phyloP scores from a whole-genome alignment of 2,113 vertebrate genomes.

The Silurus asotus region DNA sequence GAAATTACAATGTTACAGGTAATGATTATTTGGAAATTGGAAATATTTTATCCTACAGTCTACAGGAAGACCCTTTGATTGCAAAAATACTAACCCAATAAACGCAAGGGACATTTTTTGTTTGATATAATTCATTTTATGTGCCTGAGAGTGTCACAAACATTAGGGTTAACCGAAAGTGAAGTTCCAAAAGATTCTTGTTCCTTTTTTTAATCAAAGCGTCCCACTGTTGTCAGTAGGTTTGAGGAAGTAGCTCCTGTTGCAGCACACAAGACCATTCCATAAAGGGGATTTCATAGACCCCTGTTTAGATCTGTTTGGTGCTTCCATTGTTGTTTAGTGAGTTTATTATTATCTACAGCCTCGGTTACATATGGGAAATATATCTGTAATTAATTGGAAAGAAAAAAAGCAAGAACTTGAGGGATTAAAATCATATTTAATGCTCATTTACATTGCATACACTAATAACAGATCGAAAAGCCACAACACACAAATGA shows the following conservation, averaged over 20 bases:
- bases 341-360: background rate
- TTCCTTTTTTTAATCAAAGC: constrained; percentile 60
- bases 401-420: background rate
- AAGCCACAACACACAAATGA: background rate
- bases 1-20: background rate
- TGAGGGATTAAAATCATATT: background rate
- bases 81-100: background rate
- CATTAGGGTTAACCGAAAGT: constrained; percentile 52
- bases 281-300: constrained; percentile 37
- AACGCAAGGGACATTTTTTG: constrained; percentile 19
- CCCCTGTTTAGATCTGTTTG: background rate
- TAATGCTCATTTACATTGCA: background rate
- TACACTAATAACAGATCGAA: background rate
- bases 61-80: background rate
- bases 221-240: constrained; percentile 19
- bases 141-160: constrained; percentile 30
- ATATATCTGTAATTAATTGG: background rate
- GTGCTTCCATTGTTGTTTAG: background rate
- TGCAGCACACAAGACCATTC: constrained; percentile 42
- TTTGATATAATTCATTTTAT: constrained; percentile 14
- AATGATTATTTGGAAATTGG: background rate
- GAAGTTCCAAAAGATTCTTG: constrained; percentile 55
- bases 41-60: background rate
- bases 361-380: background rate
- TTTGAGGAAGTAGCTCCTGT: constrained; percentile 54